Evolutionary conservation across 2,888 invertebrate genomes (phyloP), one percentile per base, ranked within the genome.

Genomic region (Ennomos fuscantarius): DNA sequence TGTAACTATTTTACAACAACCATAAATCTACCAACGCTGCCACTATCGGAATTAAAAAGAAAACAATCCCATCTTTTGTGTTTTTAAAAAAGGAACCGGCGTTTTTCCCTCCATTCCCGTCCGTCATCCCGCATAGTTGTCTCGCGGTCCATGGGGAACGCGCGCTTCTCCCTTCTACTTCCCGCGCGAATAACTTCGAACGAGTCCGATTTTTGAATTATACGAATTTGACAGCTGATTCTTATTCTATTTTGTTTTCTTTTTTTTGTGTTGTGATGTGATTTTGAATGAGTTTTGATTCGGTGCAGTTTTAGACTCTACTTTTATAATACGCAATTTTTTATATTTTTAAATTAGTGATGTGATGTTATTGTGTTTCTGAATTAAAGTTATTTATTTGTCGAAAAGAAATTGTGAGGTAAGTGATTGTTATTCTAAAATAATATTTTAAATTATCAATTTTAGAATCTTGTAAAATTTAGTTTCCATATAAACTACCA

Each of bases 101-200:
- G 35, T 55, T 56, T 24, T 49, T 62, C 60, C 62, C 61, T 59
- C 60, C 60, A 60, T 59, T 60, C 65, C 63, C 48, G 44, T 48
- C 55, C 12, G 49, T 68, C 72, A 65, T 67, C 76, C 67, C 71
- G 68, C 87, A 87, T 76, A 87, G 76, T 80, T 62, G 73, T 76
- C 78, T 79, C 79, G 84, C 69, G 76, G 68, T 68, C 76, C 79
- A 79, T 46, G 72, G 79, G 79, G 82, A 79, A 72, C 76, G 81
- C 81, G 78, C 81, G 86, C 81, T 73, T 72, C 73, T 65, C 70
- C 49, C 49, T 40, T 34, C 51, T 56, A 67, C 31, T 55, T 60
- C 54, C 60, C 67, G 54, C 55, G 50, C 54, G 61, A 69, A 70
- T 73, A 63, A 65, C 54, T 62, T 70, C 63, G 60, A 78, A 76